Conservation (phyloP, 2,113 vertebrate genomes). For the Cercocebus atys region DNA sequence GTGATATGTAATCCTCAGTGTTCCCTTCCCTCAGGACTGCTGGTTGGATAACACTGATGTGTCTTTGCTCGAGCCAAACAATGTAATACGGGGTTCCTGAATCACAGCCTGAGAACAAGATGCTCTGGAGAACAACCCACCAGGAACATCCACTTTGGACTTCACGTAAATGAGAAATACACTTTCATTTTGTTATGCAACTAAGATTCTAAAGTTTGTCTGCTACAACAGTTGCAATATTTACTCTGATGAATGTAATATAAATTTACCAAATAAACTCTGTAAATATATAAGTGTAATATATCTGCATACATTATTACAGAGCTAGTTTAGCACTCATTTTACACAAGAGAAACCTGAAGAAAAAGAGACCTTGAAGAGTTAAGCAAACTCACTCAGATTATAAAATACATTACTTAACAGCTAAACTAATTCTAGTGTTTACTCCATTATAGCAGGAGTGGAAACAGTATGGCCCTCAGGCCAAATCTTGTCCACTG, state of each 20-base stretch:
- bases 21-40: background rate
- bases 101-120: background rate
- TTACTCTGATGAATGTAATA: background rate
- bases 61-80: background rate
- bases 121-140: background rate
- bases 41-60: background rate
- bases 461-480: background rate
- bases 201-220: background rate
- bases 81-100: background rate
- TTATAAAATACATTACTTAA: background rate
- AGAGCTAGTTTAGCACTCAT: background rate
- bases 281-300: background rate
- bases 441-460: background rate
- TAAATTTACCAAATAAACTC: background rate
- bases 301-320: background rate
- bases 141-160: background rate
- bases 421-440: background rate
- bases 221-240: background rate
- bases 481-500: background rate
- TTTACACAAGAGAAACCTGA: background rate
- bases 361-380: background rate
- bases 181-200: background rate
- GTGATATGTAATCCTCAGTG: background rate
- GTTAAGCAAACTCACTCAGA: background rate
- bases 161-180: background rate